Evolutionary conservation across 2,113 vertebrate species (phyloP).

Genomic region (Fulmarus glacialis): DNA sequence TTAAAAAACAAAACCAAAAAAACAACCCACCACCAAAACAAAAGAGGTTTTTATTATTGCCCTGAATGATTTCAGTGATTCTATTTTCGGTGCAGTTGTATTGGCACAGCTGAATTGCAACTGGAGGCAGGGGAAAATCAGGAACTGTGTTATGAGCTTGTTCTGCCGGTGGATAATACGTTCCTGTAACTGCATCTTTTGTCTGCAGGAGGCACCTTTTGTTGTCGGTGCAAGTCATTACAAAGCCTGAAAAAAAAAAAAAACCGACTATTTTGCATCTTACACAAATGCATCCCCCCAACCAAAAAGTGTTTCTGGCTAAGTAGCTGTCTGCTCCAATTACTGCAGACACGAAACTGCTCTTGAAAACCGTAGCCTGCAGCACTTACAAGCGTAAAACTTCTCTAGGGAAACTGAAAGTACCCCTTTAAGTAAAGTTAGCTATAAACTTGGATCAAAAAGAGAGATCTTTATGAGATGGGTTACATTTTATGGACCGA

Average conservation of each 20-base stretch:
- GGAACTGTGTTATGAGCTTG: neutral
- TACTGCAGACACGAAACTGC: neutral
- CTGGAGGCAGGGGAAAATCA: neutral
- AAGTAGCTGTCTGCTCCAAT: neutral
- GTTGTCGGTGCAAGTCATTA: neutral
- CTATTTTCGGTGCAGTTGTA: neutral
- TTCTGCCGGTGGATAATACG: rapidly evolving
- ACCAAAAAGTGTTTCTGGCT: neutral
- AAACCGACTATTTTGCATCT: neutral
- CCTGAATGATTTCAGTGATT: neutral
- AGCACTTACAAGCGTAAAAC: neutral
- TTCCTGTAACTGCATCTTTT: neutral
- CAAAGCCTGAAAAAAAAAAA: neutral
- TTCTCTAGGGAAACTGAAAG: neutral
- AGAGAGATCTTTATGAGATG: neutral
- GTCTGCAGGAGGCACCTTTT: neutral
- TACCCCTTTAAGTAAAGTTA: neutral
- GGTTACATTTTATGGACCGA: neutral
- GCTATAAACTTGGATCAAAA: neutral
- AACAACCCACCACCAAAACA: neutral
- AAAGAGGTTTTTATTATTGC: neutral
- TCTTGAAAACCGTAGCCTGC: neutral
- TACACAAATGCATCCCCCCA: neutral
- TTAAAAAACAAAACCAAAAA: neutral
- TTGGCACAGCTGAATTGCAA: neutral